A percentile compares a stretch with the other conserved stretches of the same genome.
Conservation (phyloP, 1,140 invertebrate genomes). For the Formica selysi region DNA sequence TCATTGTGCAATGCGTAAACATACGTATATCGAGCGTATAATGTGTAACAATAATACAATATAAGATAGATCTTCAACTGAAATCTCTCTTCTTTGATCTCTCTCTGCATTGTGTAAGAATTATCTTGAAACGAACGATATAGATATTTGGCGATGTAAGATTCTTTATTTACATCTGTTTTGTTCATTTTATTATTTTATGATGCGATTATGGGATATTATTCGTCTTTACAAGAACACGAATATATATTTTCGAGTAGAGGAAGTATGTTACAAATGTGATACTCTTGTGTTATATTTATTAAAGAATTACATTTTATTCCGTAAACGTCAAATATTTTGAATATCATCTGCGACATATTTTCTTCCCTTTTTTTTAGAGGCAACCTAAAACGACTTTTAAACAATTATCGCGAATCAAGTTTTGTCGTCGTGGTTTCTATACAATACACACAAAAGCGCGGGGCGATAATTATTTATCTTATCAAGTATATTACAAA, state of each 20-base stretch:
- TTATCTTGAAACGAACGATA: background rate
- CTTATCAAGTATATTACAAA: constrained; percentile 43
- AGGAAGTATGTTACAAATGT: constrained; percentile 6
- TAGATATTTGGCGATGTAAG: background rate
- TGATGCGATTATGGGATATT: background rate
- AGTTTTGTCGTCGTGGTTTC: background rate
- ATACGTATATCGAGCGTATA: constrained; percentile 70
- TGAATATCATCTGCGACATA: background rate
- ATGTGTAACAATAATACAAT: constrained; percentile 72
- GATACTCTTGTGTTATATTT: constrained; percentile 22
- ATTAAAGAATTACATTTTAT: constrained; percentile 35
- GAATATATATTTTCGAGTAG: background rate
- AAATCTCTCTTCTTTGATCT: constrained; percentile 16
- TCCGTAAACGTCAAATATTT: constrained; percentile 11
- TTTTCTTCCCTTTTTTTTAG: background rate
- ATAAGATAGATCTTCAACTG: constrained; percentile 54
- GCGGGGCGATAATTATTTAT: background rate
- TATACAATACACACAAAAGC: background rate
- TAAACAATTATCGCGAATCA: background rate
- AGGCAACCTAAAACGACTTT: background rate
- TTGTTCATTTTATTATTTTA: constrained; percentile 18
- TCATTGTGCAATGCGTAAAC: constrained; percentile 79
- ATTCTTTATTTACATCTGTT: background rate
- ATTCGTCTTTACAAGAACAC: background rate
- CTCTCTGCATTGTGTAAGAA: background rate